Evolutionary conservation across 64 coral and sea anemone genomes (phyloP), one percentile per base, ranked within the genome.

Genomic region (Montipora efflorescens): DNA sequence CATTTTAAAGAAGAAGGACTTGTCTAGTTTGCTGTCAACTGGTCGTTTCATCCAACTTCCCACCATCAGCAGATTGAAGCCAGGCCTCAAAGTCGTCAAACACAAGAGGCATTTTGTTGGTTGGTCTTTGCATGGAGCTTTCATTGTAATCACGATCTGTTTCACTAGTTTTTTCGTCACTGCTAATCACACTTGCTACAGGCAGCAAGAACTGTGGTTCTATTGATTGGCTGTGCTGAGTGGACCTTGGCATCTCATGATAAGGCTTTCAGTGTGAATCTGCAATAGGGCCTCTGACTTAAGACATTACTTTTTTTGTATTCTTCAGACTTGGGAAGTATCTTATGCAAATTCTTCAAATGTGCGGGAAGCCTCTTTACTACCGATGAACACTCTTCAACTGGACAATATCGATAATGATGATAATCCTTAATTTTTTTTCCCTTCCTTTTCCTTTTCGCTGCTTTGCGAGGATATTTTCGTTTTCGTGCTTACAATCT

Each of bases 11-110:
- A 6, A 8, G 5, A 6, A 8, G 5, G 10, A 57, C 10, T 57
- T 57, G 53, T 8, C 6, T 11, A 6, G 6, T 6, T 1, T 57
- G 53, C 10, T 79, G 77, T 18, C 20, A 0, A 48, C 77, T 79
- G 4, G 48, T 79, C 16, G 49, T 52, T 8, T 79, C 5, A 46
- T 58, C 77, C 1, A 55, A 11, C 6, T 57, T 57, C 19, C 48
- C 77, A 52, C 77, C 48, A 18, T 79, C 77, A 7, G 77, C 77
- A 19, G 77, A 79, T 7, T 55, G 51, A 18, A 79, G 48, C 77
- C 77, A 79, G n/a, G 50, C 47, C 52, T 79, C 8, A 79, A 79
- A 79, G 4, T 55, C 12, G 52, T 13, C 18, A 79, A 55, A 55
- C 77, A 21, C 48, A 49, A 22, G 82, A 15, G 58, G 13, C 71